phyloP scores from a whole-genome alignment of 2,888 invertebrate genomes.

The Erebia ligea region DNA sequence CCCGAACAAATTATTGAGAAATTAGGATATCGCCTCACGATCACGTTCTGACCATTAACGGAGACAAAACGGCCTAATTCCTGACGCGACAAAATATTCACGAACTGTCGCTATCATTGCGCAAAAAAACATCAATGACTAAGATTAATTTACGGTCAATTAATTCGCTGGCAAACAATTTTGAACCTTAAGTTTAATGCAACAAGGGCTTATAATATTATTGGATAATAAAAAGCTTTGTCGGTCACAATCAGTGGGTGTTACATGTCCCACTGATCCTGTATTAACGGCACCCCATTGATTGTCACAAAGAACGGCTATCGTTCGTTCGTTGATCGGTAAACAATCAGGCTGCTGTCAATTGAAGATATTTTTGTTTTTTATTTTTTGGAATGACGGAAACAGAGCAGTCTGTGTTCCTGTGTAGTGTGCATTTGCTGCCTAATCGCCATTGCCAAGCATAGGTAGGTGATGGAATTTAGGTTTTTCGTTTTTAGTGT shows the following conservation, averaged over 20 bases:
- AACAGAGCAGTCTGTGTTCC: constrained; percentile 32
- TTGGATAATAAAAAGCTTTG: constrained; percentile 40
- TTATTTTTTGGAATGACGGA: constrained; percentile 41
- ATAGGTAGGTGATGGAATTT: neutral
- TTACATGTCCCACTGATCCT: constrained; percentile 69
- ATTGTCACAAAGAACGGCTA: constrained; percentile 70
- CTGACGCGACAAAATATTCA: constrained; percentile 76
- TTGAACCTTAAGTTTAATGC: constrained; percentile 25
- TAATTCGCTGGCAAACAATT: constrained; percentile 23
- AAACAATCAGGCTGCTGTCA: constrained; percentile 66
- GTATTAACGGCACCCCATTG: constrained; percentile 79
- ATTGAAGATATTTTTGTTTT: constrained; percentile 58
- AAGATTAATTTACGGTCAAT: constrained; percentile 42
- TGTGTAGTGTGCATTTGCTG: neutral
- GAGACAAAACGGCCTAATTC: constrained; percentile 81
- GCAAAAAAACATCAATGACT: constrained; percentile 69
- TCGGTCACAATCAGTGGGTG: constrained; percentile 53
- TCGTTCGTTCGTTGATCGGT: constrained; percentile 74
- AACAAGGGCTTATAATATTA: constrained; percentile 15
- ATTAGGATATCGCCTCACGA: constrained; percentile 71
- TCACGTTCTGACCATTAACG: constrained; percentile 81
- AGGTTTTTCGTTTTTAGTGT: neutral
- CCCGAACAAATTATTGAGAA: constrained; percentile 72
- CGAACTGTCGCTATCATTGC: constrained; percentile 79
- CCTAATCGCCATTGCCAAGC: neutral